Base-by-base conservation (phyloP, 2,113 vertebrate genomes). In the Seriola quinqueradiata region DNA sequence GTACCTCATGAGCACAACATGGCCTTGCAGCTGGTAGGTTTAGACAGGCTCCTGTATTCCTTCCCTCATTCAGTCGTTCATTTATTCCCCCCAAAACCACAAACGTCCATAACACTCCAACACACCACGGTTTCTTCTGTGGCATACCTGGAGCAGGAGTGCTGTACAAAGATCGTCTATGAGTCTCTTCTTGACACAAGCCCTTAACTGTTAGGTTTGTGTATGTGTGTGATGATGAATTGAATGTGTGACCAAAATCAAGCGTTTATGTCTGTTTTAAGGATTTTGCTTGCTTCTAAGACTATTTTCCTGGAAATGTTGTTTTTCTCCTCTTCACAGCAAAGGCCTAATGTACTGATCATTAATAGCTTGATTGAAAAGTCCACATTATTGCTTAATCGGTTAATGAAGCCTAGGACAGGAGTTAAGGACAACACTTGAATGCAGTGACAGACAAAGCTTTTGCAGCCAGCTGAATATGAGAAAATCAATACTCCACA, bases 131-230 rank as follows among this genome's bases (percentile, higher is more conserved):
- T 44, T 60, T 81, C 77, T 34, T 71, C 63, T 59, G 23, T 40
- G 64, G 76, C 82, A 67, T 77, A 83, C 82, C 60, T 57, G 76
- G 23, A 76, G 84, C 61, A 77, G 44, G 23, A 70, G 19, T 0
- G 52, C 63, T 16, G 25, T 21, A 92, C 93, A 93, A 92, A 87
- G 85, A 77, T 81, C 70, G 57, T 61, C 79, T 90, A 0, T 92
- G 83, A 83, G 79, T 46, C 81, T 46, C 25, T 54, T 61, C 36
- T 52, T 74, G 36, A 84, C 81, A 89, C 84, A 89, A 87, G 75
- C 16, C 14, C 76, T 40, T 21, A 76, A 70, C 87, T 90, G 88
- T 92, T 52, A 25, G 77, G 68, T 44, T 40, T 72, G 77, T 61
- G 77, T 64, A 21, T 70, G 61, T 38, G 13, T 77, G 78, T 40